phyloP scores from a whole-genome alignment of 2,797 vertebrate species.

The Sebastes baramenuke region DNA sequence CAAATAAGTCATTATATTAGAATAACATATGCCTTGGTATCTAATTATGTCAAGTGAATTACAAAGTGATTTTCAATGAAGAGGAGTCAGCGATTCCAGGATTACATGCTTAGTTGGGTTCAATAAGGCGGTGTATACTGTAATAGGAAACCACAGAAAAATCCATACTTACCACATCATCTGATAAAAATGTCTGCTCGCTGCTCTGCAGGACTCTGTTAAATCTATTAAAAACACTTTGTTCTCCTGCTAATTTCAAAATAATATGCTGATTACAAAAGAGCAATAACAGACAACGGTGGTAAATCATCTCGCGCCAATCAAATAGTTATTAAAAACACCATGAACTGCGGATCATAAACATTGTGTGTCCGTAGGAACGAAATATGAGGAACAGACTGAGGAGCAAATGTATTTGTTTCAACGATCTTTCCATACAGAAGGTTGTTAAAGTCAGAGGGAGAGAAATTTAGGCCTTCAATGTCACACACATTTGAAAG shows the following conservation, averaged over 20 bases:
- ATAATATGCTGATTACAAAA: conserved; percentile 57
- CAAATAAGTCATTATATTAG: conserved; percentile 65
- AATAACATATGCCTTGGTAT: conserved; percentile 68
- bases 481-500: conserved; percentile 1
- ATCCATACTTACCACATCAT: conserved; percentile 75
- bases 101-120: conserved; percentile 75
- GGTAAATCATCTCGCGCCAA: conserved; percentile 48
- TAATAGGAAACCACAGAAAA: conserved; percentile 76
- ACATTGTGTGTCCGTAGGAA: conserved; percentile 16
- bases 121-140: conserved; percentile 63
- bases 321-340: conserved; percentile 64
- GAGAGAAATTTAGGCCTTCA: conserved; percentile 2
- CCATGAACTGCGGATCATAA: conserved; percentile 37
- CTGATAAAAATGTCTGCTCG: conserved; percentile 72
- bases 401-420: conserved; percentile 19
- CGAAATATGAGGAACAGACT: conserved; percentile 30
- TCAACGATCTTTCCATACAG: conserved; percentile 36
- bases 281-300: conserved; percentile 47
- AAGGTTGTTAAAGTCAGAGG: conserved; percentile 22
- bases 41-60: conserved; percentile 69
- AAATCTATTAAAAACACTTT: conserved; percentile 69
- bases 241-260: conserved; percentile 62
- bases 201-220: conserved; percentile 66
- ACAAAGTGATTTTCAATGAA: conserved; percentile 72
- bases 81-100: conserved; percentile 71